A percentile compares a stretch with the other conserved stretches of the same genome.
phyloP scores from a whole-genome alignment of 2,113 vertebrate genomes.

The Equus quagga region DNA sequence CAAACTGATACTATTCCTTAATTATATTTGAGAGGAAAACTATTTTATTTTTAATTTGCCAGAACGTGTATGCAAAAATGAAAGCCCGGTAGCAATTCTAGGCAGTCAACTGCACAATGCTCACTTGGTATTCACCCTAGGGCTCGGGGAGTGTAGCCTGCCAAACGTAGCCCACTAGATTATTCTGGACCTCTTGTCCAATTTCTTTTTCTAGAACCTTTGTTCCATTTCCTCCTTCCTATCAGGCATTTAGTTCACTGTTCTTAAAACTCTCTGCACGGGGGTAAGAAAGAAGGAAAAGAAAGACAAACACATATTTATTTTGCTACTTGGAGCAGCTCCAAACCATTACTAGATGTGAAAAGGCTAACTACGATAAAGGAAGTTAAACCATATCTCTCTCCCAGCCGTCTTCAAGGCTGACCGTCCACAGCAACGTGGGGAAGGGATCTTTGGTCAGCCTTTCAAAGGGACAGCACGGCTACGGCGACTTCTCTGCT shows the following conservation, averaged over 20 bases:
- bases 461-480: background rate
- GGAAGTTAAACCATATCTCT: background rate
- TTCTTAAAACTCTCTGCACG: slow-evolving; percentile 44
- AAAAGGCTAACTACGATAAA: background rate
- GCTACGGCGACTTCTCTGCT: background rate
- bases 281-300: background rate
- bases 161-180: slow-evolving; percentile 31
- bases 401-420: background rate
- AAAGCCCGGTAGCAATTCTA: slow-evolving; percentile 19
- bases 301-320: background rate
- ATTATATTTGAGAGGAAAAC: slow-evolving; percentile 36
- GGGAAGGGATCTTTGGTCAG: background rate
- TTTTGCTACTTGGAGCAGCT: background rate
- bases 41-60: slow-evolving; percentile 42
- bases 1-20: slow-evolving; percentile 1
- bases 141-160: slow-evolving; percentile 37
- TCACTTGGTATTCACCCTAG: slow-evolving; percentile 15
- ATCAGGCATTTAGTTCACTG: slow-evolving; percentile 27
- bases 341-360: background rate
- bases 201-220: slow-evolving; percentile 59
- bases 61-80: slow-evolving; percentile 28
- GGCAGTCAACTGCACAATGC: background rate
- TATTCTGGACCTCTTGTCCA: slow-evolving; percentile 46
- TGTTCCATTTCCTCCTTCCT: slow-evolving; percentile 52
- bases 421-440: background rate